These are phyloP conservation scores for Cepaea nemoralis DNA, from an alignment of 1,140 invertebrate species.

Conservation along the genomic window DNA sequence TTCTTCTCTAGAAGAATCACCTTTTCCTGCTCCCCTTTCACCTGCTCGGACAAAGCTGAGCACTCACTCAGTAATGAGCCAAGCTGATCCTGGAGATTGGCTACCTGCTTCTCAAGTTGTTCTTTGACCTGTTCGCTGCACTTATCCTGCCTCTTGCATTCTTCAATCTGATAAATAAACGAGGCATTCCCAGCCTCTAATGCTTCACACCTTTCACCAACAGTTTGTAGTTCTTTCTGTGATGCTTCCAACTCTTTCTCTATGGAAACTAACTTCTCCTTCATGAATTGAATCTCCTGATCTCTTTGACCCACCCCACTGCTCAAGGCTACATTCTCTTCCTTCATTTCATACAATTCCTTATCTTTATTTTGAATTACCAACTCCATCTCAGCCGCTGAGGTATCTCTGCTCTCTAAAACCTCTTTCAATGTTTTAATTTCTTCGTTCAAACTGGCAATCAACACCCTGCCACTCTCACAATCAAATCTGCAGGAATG, in stretches of 20 bases:
- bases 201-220: background rate
- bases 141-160: background rate
- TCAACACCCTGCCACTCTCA: background rate
- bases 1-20: background rate
- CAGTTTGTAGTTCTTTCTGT: background rate
- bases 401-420: background rate
- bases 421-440: background rate
- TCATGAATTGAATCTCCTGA: background rate
- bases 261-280: background rate
- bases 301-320: background rate
- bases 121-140: background rate
- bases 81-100: background rate
- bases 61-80: background rate
- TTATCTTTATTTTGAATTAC: background rate
- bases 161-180: background rate
- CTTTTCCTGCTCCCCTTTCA: background rate
- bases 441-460: background rate
- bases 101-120: background rate
- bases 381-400: background rate
- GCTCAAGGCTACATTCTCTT: background rate
- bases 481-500: background rate
- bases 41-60: background rate
- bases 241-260: background rate
- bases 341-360: background rate
- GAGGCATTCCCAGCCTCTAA: background rate